A percentile compares a stretch with the other conserved stretches of the same genome.
Conservation (phyloP, 1,140 invertebrate genomes). For the Bombus waltoni region DNA sequence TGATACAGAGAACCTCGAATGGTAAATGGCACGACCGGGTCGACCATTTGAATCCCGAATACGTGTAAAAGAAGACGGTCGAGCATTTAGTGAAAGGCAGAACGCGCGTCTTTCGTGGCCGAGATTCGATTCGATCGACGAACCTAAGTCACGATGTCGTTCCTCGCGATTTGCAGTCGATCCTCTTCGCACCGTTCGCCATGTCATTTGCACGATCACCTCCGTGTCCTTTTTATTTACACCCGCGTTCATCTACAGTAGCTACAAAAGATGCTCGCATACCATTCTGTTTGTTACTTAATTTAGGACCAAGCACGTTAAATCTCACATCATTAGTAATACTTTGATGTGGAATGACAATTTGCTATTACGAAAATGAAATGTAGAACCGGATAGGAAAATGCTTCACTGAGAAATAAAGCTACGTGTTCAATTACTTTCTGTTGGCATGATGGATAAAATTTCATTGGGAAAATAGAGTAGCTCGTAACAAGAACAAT, state of each 20-base stretch:
- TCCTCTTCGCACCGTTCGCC: background rate
- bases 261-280: background rate
- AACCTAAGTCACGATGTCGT: slow-evolving; percentile 56
- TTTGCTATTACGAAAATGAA: too few species aligned
- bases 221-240: background rate
- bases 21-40: slow-evolving; percentile 65
- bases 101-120: slow-evolving; percentile 69
- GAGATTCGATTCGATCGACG: slow-evolving; percentile 74
- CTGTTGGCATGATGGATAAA: too few species aligned
- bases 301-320: background rate
- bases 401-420: too few species aligned
- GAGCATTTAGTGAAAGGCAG: slow-evolving; percentile 75
- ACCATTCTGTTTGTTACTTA: background rate
- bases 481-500: background rate
- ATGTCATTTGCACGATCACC: background rate
- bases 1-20: slow-evolving; percentile 38
- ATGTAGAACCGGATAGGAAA: too few species aligned
- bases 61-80: slow-evolving; percentile 67
- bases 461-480: background rate
- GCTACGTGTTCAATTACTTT: too few species aligned
- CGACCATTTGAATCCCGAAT: slow-evolving; percentile 68
- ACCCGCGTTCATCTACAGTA: background rate
- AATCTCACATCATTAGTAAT: too few species aligned
- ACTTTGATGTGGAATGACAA: too few species aligned
- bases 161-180: slow-evolving; percentile 5